These are phyloP conservation scores for Ectropis grisescens DNA, from an alignment of 1,140 invertebrate species.

Conservation along the genomic window DNA sequence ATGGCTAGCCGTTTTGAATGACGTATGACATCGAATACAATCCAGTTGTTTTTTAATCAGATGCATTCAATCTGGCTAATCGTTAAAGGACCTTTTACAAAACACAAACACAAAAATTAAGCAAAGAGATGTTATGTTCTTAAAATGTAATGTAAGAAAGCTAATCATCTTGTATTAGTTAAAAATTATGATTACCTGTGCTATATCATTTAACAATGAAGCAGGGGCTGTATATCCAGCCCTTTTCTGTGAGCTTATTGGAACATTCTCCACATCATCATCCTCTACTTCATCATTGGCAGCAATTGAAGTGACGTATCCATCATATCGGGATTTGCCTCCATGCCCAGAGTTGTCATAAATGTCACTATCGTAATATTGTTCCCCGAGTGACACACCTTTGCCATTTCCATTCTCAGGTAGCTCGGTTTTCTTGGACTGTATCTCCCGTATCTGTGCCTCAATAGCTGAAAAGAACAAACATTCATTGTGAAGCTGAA, in stretches of 20 bases:
- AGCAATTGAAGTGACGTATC: conserved; percentile 96
- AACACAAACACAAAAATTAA: too few relatives aligned
- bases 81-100: too few relatives aligned
- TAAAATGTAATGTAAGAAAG: too few relatives aligned
- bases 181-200: conserved; percentile 73
- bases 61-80: too few relatives aligned
- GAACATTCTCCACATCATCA: conserved; percentile 88
- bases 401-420: conserved; percentile 73
- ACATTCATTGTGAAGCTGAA: background rate
- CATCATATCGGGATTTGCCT: conserved; percentile 87
- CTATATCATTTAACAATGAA: conserved; percentile 91
- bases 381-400: conserved; percentile 89
- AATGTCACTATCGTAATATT: conserved; percentile 93
- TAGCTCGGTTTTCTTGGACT: conserved; percentile 87
- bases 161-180: too few relatives aligned
- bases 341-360: conserved; percentile 80
- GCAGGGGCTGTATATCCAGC: conserved; percentile 89
- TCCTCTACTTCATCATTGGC: conserved; percentile 94
- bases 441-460: conserved; percentile 91
- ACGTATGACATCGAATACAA: too few relatives aligned
- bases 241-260: conserved; percentile 75
- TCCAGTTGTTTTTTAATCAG: too few relatives aligned
- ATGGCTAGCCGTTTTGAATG: too few relatives aligned
- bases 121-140: too few relatives aligned
- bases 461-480: conserved; percentile 84